Evolutionary conservation across 2,888 invertebrate genomes (phyloP).

Genomic region (Zelleria hepariella): DNA sequence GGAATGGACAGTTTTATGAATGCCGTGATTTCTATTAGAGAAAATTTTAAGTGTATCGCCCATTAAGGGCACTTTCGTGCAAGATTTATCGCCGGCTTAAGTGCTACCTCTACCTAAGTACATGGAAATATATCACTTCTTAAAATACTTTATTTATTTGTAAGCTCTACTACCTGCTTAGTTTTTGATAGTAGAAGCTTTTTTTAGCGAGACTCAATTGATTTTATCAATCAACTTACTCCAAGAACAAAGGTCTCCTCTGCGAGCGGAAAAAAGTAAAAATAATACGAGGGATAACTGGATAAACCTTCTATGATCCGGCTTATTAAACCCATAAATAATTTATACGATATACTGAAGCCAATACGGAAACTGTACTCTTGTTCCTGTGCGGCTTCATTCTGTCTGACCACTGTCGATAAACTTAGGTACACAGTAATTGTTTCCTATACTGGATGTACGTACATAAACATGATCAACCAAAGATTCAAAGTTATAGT

Average conservation of each 20-base stretch:
- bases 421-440: background rate
- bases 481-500: no score
- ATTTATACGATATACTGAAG: conserved; percentile 8
- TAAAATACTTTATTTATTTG: background rate
- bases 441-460: no score
- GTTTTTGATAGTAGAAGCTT: no score
- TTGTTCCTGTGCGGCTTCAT: background rate
- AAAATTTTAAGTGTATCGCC: background rate
- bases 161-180: background rate
- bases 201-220: no score
- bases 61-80: background rate
- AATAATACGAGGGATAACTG: conserved; percentile 7
- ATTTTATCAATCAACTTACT: background rate
- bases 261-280: conserved; percentile 1
- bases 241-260: background rate
- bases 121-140: background rate
- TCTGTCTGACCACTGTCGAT: background rate
- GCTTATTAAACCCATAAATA: conserved; percentile 9
- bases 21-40: background rate
- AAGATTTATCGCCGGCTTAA: background rate
- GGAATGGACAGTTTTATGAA: background rate
- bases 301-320: conserved; percentile 8
- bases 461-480: no score
- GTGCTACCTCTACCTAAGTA: background rate
- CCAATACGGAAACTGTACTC: conserved; percentile 4